A percentile compares a stretch with the other conserved stretches of the same genome.
These are phyloP conservation scores for Pseudobourletiella spinata DNA, from an alignment of 1,140 invertebrate genomes.

Conservation along the genomic window DNA sequence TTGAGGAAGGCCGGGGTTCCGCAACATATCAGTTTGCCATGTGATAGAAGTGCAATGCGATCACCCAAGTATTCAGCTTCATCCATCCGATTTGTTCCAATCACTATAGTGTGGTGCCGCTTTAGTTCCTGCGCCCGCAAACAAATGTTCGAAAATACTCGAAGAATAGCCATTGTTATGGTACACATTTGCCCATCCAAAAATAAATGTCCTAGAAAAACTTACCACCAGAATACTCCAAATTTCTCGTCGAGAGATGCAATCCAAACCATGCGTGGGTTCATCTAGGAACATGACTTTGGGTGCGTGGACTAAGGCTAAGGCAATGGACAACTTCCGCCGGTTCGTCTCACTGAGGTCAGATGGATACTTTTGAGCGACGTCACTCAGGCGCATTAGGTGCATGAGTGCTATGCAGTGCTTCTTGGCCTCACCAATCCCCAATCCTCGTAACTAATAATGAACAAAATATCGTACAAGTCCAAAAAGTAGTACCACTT, in stretches of 20 bases:
- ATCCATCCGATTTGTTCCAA: slow-evolving; percentile 30
- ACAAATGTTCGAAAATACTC: neutral
- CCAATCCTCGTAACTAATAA: slow-evolving; percentile 22
- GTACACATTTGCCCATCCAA: neutral
- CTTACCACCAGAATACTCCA: slow-evolving; percentile 21
- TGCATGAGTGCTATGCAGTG: neutral
- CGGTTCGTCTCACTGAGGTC: slow-evolving; percentile 11
- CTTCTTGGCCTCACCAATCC: neutral
- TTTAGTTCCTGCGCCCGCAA: slow-evolving; percentile 3
- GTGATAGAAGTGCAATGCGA: slow-evolving; percentile 20
- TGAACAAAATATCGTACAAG: too few species aligned
- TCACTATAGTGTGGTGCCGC: slow-evolving; percentile 20
- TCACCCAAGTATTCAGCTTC: slow-evolving; percentile 33
- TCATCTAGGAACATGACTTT: slow-evolving; percentile 22
- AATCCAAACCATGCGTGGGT: slow-evolving; percentile 13
- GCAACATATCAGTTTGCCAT: slow-evolving; percentile 28
- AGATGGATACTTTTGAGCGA: neutral
- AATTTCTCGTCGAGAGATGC: slow-evolving; percentile 19
- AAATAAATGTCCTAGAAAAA: neutral
- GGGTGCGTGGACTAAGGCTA: slow-evolving; percentile 22
- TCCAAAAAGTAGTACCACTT: too few species aligned
- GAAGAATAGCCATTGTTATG: neutral
- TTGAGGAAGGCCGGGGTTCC: slow-evolving; percentile 17
- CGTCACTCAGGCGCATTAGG: slow-evolving; percentile 12
- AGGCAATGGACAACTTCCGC: slow-evolving; percentile 14